These are phyloP conservation scores for Antechinus flavipes DNA, from an alignment of 2,113 vertebrate genomes.

Conservation along the genomic window DNA sequence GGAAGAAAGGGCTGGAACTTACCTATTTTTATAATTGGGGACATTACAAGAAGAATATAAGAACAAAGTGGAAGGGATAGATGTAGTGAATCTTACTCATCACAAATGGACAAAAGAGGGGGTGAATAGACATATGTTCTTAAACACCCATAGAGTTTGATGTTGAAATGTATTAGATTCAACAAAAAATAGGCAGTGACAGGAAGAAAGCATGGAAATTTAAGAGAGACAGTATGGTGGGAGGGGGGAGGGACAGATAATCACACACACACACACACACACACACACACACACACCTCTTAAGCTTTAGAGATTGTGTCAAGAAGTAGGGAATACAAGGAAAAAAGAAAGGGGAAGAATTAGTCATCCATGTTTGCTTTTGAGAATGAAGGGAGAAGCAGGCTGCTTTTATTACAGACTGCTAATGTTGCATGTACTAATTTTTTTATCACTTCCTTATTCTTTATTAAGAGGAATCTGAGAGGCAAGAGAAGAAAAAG, in stretches of 20 bases:
- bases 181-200: not conserved
- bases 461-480: not conserved
- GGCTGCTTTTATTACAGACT: not conserved
- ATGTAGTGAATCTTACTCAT: not conserved
- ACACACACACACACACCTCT: not conserved
- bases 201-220: not conserved
- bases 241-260: too few relatives aligned
- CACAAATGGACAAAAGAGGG: not conserved
- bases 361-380: not conserved
- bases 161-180: not conserved
- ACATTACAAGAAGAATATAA: not conserved
- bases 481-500: not conserved
- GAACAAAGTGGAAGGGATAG: not conserved
- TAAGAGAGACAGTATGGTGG: not conserved
- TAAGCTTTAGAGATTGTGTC: not conserved
- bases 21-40: not conserved
- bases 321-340: not conserved
- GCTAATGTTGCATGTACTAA: not conserved
- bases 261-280: not conserved
- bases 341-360: not conserved
- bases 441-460: not conserved
- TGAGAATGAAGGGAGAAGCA: not conserved
- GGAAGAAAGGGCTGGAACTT: not conserved
- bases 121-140: not conserved
- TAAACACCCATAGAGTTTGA: not conserved